Conservation (phyloP, 2,888 invertebrate species). For the Parapristionchus giblindavisi region DNA sequence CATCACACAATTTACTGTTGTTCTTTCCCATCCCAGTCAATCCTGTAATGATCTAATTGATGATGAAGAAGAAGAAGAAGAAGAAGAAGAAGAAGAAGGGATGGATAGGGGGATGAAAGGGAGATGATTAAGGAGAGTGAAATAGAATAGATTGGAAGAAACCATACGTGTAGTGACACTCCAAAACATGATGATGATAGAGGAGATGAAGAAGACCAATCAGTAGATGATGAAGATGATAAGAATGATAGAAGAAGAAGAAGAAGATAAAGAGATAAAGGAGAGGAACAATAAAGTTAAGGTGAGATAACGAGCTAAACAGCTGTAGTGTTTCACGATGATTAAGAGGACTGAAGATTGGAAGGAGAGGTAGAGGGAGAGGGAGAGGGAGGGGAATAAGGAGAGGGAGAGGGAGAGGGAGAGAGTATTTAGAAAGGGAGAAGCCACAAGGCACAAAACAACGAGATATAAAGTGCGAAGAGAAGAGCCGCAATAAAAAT, state of each 20-base stretch:
- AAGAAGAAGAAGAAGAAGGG: not conserved
- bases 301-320: conserved; percentile 30
- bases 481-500: not conserved
- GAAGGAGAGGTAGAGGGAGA: not conserved
- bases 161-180: conserved; percentile 20
- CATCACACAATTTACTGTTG: conserved; percentile 52
- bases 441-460: not conserved
- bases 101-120: not conserved
- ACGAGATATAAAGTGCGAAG: conserved; percentile 15
- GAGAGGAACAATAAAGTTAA: not conserved
- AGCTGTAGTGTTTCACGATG: conserved; percentile 20
- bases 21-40: conserved; percentile 48
- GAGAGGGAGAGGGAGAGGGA: not conserved
- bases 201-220: not conserved
- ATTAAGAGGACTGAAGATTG: too few relatives aligned
- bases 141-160: not conserved
- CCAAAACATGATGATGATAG: conserved; percentile 5
- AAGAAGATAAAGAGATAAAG: not conserved
- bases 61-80: not conserved
- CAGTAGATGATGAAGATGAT: not conserved
- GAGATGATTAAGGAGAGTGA: not conserved
- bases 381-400: not conserved
- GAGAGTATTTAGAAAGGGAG: not conserved
- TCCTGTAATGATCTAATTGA: conserved; percentile 20
- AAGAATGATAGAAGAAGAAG: conserved; percentile 1